Base-by-base conservation (phyloP, 2,113 vertebrate genomes). In the human region DNA sequence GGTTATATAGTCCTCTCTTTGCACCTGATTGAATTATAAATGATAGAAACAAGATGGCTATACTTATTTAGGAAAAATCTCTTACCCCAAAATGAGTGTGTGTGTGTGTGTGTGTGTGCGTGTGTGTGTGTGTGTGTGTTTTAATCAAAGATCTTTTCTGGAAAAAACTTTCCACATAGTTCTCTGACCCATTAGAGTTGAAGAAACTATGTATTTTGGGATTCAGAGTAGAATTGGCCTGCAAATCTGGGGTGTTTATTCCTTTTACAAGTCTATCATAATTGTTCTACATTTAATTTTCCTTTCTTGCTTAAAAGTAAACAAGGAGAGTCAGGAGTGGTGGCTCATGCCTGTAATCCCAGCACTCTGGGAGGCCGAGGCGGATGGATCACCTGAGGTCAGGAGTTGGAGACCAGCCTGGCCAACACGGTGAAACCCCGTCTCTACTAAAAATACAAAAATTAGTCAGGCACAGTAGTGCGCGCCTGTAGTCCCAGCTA, bases 261-360 rank as follows among this genome's bases (percentile, higher is more conserved):
- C 66, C 70, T 93, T 89, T 93, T 68, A 90, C 91, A 86, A 96
- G 27, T 64, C 3, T 18, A 32, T 72, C 23, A 16, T 70, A 72
- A 81, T 68, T 78, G 70, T 97, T 95, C 55, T 59, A 72, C 11
- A 30, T 79, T 81, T 72, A 43, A 55, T 87, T 90, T 96, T 66
- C 35, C 61, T 70, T 95, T 93, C 57, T 90, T 78, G 50, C 20
- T 92, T 96, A 95, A 94, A 94, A 86, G 96, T 95, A 97, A 94
- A 96, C 32, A 89, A 85, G 32, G n/a, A 96, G 32, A 89, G 27
- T 30, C 27, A 64, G 27, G 61, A 1, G 12, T 2, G 27, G 27
- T 64, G 61, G 61, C 12, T 64, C 61, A 64, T 2, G 12, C 61
- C 61, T 61, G 25, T 61, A 61, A 61, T 30, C 25, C 59, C 59